Conservation (phyloP, 2,797 vertebrate genomes). For the Protonibea diacanthus region DNA sequence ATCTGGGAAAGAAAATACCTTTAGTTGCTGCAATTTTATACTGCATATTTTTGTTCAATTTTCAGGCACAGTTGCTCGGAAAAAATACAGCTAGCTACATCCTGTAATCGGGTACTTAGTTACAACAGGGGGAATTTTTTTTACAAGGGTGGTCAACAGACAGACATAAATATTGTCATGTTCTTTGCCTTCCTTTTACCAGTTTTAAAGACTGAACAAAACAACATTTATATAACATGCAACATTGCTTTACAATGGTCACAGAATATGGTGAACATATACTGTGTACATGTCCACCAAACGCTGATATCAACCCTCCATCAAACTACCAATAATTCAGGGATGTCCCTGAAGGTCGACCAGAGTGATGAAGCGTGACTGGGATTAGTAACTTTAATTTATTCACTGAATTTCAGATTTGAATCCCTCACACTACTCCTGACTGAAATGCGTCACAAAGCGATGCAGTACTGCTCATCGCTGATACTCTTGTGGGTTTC, state of each 20-base stretch:
- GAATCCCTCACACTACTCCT: no score
- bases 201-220: neutral
- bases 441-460: neutral
- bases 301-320: neutral
- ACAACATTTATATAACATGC: no score
- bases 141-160: no score
- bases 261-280: neutral
- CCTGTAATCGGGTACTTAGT: no score
- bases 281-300: no score
- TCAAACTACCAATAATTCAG: no score
- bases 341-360: no score
- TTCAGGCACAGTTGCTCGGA: neutral
- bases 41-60: neutral
- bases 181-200: neutral
- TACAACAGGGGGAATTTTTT: no score
- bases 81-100: no score
- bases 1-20: neutral
- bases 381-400: no score
- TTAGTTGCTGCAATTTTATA: neutral
- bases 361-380: no score
- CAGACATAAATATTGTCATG: neutral
- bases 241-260: neutral
- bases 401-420: no score
- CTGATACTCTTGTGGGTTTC: constrained; percentile 15
- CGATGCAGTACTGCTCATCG: neutral